These are phyloP conservation scores for Platanista minor DNA, from an alignment of 2,113 vertebrate genomes.

Conservation along the genomic window DNA sequence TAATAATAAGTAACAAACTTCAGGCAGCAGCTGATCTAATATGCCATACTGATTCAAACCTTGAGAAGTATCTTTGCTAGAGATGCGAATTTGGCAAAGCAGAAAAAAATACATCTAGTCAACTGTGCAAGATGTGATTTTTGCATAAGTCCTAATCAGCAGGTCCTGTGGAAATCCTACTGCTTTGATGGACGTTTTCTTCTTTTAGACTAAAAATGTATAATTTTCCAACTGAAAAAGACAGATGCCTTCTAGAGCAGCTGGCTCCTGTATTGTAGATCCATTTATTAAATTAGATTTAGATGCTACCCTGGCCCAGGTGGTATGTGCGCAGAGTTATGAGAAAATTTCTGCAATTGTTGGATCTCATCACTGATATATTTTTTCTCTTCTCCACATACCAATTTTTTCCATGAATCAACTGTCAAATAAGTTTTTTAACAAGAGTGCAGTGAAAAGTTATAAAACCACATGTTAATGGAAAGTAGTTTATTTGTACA, in stretches of 20 bases:
- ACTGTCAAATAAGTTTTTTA: not conserved
- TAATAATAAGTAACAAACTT: not conserved
- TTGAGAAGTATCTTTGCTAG: not conserved
- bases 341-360: not conserved
- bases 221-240: not conserved
- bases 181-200: not conserved
- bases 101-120: not conserved
- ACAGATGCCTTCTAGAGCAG: not conserved
- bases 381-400: not conserved
- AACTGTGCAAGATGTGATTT: conserved; percentile 12
- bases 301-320: not conserved
- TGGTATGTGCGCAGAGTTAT: not conserved
- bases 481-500: not conserved
- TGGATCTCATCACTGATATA: not conserved
- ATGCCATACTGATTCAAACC: not conserved
- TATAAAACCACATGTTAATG: not conserved
- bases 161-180: not conserved
- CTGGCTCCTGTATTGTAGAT: not conserved
- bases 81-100: conserved; percentile 23
- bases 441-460: not conserved
- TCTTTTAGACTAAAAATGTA: not conserved
- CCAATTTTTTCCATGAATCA: not conserved
- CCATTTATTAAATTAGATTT: conserved; percentile 9
- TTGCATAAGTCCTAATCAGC: conserved; percentile 19
- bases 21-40: not conserved